These are phyloP conservation scores for Tyrophagus putrescentiae DNA, from an alignment of 1,140 invertebrate genomes.

Conservation along the genomic window DNA sequence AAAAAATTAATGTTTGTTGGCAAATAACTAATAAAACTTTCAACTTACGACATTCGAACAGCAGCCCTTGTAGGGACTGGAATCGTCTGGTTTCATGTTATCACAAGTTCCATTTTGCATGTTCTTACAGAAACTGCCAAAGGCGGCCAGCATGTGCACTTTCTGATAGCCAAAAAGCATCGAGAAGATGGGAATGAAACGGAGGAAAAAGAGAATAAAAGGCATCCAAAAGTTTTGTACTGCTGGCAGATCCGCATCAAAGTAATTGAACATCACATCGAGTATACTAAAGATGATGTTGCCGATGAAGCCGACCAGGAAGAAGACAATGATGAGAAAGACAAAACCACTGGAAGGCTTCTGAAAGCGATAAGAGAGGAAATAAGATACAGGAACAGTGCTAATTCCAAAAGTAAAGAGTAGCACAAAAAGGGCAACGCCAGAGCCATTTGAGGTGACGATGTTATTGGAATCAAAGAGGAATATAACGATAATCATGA, in stretches of 20 bases:
- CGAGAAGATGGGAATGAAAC: conserved; percentile 8
- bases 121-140: neutral
- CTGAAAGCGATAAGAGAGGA: conserved; percentile 22
- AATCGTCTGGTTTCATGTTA: neutral
- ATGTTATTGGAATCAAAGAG: conserved; percentile 3
- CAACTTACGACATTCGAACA: neutral
- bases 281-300: neutral
- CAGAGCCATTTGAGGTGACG: neutral
- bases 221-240: neutral
- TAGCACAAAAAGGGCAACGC: conserved; percentile 18
- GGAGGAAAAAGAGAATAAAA: neutral
- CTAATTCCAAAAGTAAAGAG: conserved; percentile 25
- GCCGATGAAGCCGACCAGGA: conserved; percentile 1
- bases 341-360: conserved; percentile 23
- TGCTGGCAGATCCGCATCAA: neutral
- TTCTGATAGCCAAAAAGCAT: conserved; percentile 10
- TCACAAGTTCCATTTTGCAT: neutral
- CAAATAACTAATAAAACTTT: neutral
- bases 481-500: conserved; percentile 10
- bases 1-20: no score
- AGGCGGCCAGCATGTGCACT: neutral
- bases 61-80: neutral
- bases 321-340: conserved; percentile 16
- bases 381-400: conserved; percentile 26
- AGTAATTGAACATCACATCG: neutral